These are phyloP conservation scores for Halictus rubicundus DNA, from an alignment of 1,140 invertebrate genomes.

Conservation along the genomic window DNA sequence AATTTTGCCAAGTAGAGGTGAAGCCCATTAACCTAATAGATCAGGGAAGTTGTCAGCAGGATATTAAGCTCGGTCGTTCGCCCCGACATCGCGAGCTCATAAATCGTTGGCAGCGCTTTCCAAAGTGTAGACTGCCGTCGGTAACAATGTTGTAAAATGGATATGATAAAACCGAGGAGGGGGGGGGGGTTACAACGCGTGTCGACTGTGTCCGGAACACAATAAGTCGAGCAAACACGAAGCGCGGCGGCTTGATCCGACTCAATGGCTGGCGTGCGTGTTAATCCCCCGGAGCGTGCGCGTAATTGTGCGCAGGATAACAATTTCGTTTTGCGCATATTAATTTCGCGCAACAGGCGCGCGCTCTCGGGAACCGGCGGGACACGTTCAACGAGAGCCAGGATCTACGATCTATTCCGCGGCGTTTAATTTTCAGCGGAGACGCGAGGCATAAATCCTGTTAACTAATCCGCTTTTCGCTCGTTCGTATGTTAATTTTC, in stretches of 20 bases:
- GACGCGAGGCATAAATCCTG: conserved; percentile 7
- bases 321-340: conserved; percentile 11
- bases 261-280: background rate
- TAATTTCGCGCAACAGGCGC: conserved; percentile 17
- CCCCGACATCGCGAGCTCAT: too few relatives aligned
- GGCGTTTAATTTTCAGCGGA: conserved; percentile 15
- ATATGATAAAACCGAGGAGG: background rate
- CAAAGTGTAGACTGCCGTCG: background rate
- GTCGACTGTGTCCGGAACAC: background rate
- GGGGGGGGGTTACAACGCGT: background rate
- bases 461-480: conserved; percentile 29
- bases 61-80: too few relatives aligned
- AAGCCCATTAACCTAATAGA: too few relatives aligned
- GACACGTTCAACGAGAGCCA: background rate
- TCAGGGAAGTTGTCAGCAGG: too few relatives aligned
- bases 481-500: conserved; percentile 35
- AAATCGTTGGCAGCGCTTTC: background rate
- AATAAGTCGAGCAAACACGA: background rate
- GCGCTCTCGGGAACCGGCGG: background rate
- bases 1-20: too few relatives aligned
- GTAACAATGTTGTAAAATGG: background rate
- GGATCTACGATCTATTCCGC: background rate
- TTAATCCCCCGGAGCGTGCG: background rate
- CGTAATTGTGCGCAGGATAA: background rate
- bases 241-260: background rate